Conservation (phyloP, 2,113 vertebrate species). For the Pseudopodoces humilis region DNA sequence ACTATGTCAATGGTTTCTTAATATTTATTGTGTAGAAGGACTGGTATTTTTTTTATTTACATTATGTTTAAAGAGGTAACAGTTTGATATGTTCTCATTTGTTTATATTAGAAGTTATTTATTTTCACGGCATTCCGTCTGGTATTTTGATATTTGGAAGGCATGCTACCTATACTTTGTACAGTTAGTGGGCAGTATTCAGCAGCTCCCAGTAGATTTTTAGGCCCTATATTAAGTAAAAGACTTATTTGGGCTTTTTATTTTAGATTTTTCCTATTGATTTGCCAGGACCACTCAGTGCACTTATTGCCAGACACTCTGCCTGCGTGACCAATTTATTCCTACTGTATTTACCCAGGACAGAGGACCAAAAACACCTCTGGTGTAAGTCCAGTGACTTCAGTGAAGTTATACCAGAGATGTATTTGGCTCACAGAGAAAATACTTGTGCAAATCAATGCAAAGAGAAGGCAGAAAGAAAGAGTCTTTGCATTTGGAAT, state of each 20-base stretch:
- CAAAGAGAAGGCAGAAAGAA: conserved; percentile 36
- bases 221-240: conserved; percentile 78
- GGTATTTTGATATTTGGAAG: conserved; percentile 84
- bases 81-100: conserved; percentile 85
- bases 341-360: conserved; percentile 63
- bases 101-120: conserved; percentile 89
- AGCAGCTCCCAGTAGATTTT: conserved; percentile 80
- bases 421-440: conserved; percentile 54
- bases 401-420: conserved; percentile 66
- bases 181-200: conserved; percentile 84
- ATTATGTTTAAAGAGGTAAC: conserved; percentile 87
- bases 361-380: conserved; percentile 54
- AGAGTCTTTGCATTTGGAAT: conserved; percentile 19
- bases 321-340: conserved; percentile 62
- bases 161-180: conserved; percentile 85
- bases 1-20: conserved; percentile 87
- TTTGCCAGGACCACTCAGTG: conserved; percentile 68
- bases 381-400: conserved; percentile 64
- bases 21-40: conserved; percentile 90
- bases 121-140: conserved; percentile 85
- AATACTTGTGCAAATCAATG: conserved; percentile 23
- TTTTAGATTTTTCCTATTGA: conserved; percentile 67
- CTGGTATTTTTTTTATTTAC: conserved; percentile 88
- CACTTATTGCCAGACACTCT: conserved; percentile 61
- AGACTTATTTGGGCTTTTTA: conserved; percentile 73